Percentiles rank a stretch among this genome's conserved stretches.
Evolutionary conservation across 2,113 vertebrate species (phyloP).

Genomic region (Piliocolobus tephrosceles): DNA sequence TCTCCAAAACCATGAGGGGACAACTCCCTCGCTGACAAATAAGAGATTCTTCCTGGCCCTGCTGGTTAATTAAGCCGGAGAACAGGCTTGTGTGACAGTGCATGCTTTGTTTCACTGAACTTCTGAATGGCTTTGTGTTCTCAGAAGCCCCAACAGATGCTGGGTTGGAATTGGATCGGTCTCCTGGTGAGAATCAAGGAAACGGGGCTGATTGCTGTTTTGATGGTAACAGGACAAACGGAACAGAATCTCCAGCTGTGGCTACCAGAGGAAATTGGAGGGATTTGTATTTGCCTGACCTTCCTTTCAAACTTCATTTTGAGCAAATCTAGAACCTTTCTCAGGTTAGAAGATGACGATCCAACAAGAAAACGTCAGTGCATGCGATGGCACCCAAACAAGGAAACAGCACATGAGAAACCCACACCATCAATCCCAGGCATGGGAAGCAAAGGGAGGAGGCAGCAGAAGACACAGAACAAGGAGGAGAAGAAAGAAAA

Average conservation of each 20-base stretch:
- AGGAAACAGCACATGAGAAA: background rate
- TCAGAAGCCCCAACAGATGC: constrained; percentile 81
- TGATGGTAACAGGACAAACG: constrained; percentile 61
- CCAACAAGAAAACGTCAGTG: constrained; percentile 33
- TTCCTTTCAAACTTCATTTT: constrained; percentile 41
- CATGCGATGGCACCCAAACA: background rate
- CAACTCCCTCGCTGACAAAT: constrained; percentile 72
- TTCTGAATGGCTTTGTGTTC: constrained; percentile 85
- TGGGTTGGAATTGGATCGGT: constrained; percentile 78
- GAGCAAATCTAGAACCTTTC: constrained; percentile 41
- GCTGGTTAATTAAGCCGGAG: constrained; percentile 79
- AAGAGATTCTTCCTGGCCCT: constrained; percentile 76
- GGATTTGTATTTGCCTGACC: background rate
- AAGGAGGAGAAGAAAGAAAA: background rate
- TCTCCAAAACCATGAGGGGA: constrained; percentile 26
- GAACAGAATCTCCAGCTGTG: constrained; percentile 53
- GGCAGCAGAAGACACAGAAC: background rate
- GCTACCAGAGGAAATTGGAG: constrained; percentile 55
- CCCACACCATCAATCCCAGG: background rate
- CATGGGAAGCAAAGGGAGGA: background rate
- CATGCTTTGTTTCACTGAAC: constrained; percentile 79
- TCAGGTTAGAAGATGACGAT: background rate
- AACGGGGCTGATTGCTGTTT: constrained; percentile 60
- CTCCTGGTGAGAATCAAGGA: constrained; percentile 79
- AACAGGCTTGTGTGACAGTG: constrained; percentile 77